These are phyloP conservation scores for Drosophila aff. DNA, from an alignment of 1,140 invertebrate genomes.

Conservation along the genomic window DNA sequence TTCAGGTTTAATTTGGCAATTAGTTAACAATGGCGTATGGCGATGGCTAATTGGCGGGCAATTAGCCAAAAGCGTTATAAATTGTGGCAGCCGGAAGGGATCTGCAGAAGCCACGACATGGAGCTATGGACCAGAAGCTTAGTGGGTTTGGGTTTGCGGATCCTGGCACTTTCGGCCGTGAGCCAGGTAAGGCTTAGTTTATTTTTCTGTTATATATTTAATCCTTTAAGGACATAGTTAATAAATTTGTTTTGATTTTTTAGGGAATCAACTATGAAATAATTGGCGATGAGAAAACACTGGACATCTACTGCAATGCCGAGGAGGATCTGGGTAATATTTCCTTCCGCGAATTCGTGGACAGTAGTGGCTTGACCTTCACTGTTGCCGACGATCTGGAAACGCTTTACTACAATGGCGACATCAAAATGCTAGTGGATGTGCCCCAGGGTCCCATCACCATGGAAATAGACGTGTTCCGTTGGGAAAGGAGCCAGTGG, in stretches of 20 bases:
- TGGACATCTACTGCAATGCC: constrained; percentile 21
- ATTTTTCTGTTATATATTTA: neutral
- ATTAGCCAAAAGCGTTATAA: constrained; percentile 44
- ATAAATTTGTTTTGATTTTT: neutral
- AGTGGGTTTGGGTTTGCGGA: constrained; percentile 2
- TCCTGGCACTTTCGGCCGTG: neutral
- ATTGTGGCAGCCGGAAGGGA: constrained; percentile 10
- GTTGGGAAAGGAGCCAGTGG: constrained; percentile 51
- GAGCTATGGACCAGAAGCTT: neutral
- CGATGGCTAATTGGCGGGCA: constrained; percentile 46
- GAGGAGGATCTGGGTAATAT: constrained; percentile 28
- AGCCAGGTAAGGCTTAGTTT: neutral
- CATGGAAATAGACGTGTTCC: constrained; percentile 36
- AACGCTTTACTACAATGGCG: constrained; percentile 31
- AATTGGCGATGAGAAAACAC: constrained; percentile 33
- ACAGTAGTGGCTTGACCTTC: constrained; percentile 18
- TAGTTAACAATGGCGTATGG: constrained; percentile 36
- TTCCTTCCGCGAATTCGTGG: constrained; percentile 25
- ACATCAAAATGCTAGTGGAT: constrained; percentile 22
- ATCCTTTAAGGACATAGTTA: neutral
- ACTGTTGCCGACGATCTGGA: constrained; percentile 32
- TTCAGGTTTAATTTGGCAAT: constrained; percentile 48
- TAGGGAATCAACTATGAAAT: constrained; percentile 45
- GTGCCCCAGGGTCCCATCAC: constrained; percentile 18
- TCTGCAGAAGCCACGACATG: constrained; percentile 9